Evolutionary conservation across 2,797 vertebrate genomes (phyloP).

Genomic region (Acanthornis magna): DNA sequence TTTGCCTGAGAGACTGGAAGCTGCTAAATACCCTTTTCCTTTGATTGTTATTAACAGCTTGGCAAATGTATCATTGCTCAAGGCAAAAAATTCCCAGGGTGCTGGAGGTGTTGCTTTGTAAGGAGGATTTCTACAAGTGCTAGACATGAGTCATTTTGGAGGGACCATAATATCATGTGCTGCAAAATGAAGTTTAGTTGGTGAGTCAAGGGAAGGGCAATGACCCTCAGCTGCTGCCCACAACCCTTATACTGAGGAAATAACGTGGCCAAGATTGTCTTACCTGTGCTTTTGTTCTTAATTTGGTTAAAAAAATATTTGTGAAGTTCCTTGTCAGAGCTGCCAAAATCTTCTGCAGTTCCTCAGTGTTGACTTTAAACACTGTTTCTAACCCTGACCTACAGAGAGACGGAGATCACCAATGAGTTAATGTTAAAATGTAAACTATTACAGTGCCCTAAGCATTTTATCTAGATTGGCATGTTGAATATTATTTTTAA

Average conservation of each 20-base stretch:
- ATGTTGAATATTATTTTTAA: background rate
- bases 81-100: background rate
- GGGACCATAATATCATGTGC: background rate
- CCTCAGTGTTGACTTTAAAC: conserved; percentile 40
- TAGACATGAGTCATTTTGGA: background rate
- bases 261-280: background rate
- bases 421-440: background rate
- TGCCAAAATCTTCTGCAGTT: conserved; percentile 57
- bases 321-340: conserved; percentile 48
- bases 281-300: conserved; percentile 69
- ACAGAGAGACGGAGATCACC: background rate
- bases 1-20: background rate
- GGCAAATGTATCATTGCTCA: background rate
- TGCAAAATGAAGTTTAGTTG: background rate
- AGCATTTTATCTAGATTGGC: background rate
- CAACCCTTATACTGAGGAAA: background rate
- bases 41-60: background rate
- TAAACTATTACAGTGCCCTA: background rate
- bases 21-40: background rate
- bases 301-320: conserved; percentile 53
- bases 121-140: background rate
- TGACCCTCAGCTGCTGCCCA: background rate
- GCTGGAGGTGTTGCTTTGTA: background rate
- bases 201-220: background rate
- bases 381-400: conserved; percentile 64